Conservation (phyloP, 2,888 invertebrate species). For the Epinotia nisella region DNA sequence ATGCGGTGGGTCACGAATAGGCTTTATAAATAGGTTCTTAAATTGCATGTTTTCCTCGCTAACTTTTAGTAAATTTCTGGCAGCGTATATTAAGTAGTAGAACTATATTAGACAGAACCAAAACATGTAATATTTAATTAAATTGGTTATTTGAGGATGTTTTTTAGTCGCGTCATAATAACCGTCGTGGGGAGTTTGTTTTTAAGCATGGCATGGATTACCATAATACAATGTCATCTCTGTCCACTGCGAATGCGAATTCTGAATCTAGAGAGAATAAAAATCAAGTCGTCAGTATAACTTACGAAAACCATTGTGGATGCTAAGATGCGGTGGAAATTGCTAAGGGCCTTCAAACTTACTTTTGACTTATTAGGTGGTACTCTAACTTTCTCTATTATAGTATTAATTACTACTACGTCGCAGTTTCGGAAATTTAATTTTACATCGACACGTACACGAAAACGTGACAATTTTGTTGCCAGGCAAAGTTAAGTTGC, state of each 20-base stretch:
- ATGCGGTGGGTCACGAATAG: slow-evolving; percentile 16
- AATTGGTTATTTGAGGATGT: not conserved
- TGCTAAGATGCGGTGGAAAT: slow-evolving; percentile 25
- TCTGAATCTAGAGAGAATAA: not conserved
- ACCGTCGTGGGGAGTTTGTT: not conserved
- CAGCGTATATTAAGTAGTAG: slow-evolving; percentile 4
- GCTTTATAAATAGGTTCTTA: slow-evolving; percentile 28
- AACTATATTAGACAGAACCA: not conserved
- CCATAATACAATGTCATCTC: not conserved
- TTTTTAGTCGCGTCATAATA: not conserved
- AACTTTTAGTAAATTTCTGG: slow-evolving; percentile 3
- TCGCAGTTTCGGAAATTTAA: slow-evolving; percentile 22
- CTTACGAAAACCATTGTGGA: slow-evolving; percentile 19
- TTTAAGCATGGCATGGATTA: not conserved
- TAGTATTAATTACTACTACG: slow-evolving; percentile 34
- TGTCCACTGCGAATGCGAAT: not conserved
- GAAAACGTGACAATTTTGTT: slow-evolving; percentile 1
- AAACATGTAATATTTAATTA: slow-evolving; percentile 7
- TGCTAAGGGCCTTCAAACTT: slow-evolving; percentile 27
- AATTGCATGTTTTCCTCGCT: slow-evolving; percentile 22
- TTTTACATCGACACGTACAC: slow-evolving; percentile 4
- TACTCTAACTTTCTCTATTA: slow-evolving; percentile 31
- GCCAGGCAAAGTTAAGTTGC: not conserved
- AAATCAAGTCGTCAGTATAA: slow-evolving; percentile 1
- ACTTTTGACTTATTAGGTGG: slow-evolving; percentile 22